Evolutionary conservation across 2,797 vertebrate species (phyloP), one percentile per base, ranked within the genome.

Genomic region (Parotocinclus haroldoi): DNA sequence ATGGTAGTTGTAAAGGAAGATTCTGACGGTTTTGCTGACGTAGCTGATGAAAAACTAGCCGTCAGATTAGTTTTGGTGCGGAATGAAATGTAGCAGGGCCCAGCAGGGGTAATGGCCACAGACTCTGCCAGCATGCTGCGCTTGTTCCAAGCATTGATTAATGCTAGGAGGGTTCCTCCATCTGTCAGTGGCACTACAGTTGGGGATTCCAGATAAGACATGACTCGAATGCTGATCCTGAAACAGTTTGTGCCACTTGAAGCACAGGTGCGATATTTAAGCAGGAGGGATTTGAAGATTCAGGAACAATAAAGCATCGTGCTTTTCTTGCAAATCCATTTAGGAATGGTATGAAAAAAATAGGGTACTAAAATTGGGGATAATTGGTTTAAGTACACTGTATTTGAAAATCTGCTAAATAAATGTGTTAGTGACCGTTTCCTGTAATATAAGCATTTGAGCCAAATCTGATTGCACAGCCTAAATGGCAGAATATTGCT

Each of bases 61-160:
- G 52, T 50, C 68, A 55, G 57, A 67, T 74, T 19, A 48, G 40
- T 71, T 18, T 73, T 13, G 0, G 60, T 59, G 56, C 57, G 14
- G 58, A 67, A 54, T 42, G 40, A 10, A 70, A 53, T 37, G 46
- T 70, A 58, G 59, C 55, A 59, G 58, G 56, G 57, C 61, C 39
- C 71, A 73, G 59, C 71, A 70, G 63, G 73, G 70, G 55, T 70
- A 70, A 73, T 73, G 71, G 63, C 68, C 63, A 18, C 44, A n/a
- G 45, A 46, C 58, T 56, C 44, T 73, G 59, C 58, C 50, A 40
- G 50, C 58, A 44, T 0, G 44, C 67, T 59, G 74, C 50, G 74
- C 44, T 66, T 42, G 27, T 70, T 59, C 63, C 60, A 66, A 46
- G 67, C 64, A 67, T 63, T 70, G 67, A 76, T 73, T 67, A 60